Evolutionary conservation across 2,888 invertebrate species (phyloP).

Genomic region (Pomacea canaliculata): DNA sequence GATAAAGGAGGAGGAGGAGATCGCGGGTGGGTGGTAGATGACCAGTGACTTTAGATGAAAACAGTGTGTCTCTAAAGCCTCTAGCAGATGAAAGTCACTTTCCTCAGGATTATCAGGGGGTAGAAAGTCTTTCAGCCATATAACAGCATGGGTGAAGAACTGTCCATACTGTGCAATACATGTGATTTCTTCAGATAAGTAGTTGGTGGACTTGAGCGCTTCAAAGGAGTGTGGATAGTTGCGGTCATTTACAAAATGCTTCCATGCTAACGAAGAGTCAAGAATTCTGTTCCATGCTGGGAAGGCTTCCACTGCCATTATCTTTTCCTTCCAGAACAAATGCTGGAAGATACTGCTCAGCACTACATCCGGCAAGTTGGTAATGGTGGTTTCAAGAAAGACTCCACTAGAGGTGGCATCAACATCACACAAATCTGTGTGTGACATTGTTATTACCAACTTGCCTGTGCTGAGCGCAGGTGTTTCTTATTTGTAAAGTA

Average conservation of each 20-base stretch:
- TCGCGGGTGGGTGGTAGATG: slow-evolving; percentile 23
- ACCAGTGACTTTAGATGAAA: slow-evolving; percentile 8
- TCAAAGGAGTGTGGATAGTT: slow-evolving; percentile 11
- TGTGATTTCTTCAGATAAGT: slow-evolving; percentile 5
- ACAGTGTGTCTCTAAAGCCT: slow-evolving; percentile 25
- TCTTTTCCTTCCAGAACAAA: slow-evolving; percentile 11
- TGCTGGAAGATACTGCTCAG: slow-evolving; percentile 27
- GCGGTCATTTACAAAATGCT: slow-evolving; percentile 30
- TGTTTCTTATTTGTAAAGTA: too few relatives aligned
- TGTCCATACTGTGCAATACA: slow-evolving; percentile 28
- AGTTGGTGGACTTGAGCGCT: neutral
- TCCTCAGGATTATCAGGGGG: neutral
- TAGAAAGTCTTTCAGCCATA: slow-evolving; percentile 29
- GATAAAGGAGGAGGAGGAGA: slow-evolving; percentile 20
- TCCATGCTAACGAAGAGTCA: slow-evolving; percentile 32
- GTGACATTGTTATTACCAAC: too few relatives aligned
- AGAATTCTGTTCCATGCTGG: slow-evolving; percentile 16
- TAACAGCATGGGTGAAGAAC: slow-evolving; percentile 28
- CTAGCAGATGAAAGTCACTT: slow-evolving; percentile 25
- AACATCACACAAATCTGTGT: too few relatives aligned
- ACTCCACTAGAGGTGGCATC: too few relatives aligned
- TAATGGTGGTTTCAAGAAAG: neutral
- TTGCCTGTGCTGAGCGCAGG: too few relatives aligned
- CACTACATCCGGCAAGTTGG: slow-evolving; percentile 26
- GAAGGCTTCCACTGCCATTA: slow-evolving; percentile 3